A percentile compares a stretch with the other conserved stretches of the same genome.
Conservation (phyloP, 2,113 vertebrate genomes). For the Leptodactylus fuscus region DNA sequence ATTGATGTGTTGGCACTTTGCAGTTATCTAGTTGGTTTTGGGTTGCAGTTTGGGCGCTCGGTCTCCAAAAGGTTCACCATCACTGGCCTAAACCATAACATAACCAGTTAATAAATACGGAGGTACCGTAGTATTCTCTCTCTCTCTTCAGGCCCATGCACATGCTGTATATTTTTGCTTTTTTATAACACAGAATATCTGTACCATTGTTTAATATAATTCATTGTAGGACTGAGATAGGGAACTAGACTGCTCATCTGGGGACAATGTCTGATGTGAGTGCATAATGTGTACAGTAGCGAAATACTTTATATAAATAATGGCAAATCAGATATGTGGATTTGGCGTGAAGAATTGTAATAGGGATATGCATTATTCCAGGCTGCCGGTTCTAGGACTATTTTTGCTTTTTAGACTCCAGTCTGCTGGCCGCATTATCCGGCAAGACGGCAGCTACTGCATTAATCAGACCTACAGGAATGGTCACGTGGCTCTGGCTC, state of each 20-base stretch:
- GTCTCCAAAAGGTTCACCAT: too few relatives aligned
- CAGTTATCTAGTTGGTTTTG: too few relatives aligned
- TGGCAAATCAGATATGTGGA: background rate
- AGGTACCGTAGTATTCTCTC: too few relatives aligned
- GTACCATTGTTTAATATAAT: too few relatives aligned
- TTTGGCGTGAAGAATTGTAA: background rate
- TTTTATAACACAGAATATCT: too few relatives aligned
- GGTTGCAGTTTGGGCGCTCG: too few relatives aligned
- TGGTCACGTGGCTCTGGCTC: conserved; percentile 79
- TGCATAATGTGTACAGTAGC: background rate
- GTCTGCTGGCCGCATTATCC: conserved; percentile 7
- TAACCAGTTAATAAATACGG: too few relatives aligned
- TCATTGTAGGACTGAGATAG: background rate
- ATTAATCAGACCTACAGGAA: conserved; percentile 71
- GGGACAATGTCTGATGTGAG: background rate
- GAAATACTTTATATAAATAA: conserved; percentile 1
- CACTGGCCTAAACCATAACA: too few relatives aligned
- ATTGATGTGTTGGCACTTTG: too few relatives aligned
- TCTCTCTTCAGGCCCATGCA: too few relatives aligned
- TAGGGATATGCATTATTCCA: background rate
- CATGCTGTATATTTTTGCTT: background rate
- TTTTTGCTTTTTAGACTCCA: background rate
- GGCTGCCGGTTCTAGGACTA: background rate
- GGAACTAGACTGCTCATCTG: background rate
- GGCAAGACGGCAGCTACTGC: conserved; percentile 15